Evolutionary conservation across 2,888 invertebrate species (phyloP).

Genomic region (Agriopis leucophaearia): DNA sequence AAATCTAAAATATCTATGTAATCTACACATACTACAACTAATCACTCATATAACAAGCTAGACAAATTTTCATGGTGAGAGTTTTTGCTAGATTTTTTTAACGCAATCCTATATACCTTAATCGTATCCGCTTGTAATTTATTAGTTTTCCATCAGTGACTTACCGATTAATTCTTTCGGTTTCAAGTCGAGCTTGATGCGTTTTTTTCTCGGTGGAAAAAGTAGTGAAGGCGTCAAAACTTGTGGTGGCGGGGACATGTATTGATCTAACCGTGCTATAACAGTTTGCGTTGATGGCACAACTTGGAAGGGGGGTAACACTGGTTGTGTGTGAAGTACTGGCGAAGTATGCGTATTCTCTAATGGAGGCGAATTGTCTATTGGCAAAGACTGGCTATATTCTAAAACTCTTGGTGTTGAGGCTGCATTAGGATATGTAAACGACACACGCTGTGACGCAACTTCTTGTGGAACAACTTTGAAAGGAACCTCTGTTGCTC

Average conservation of each 20-base stretch:
- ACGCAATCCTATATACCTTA: too few species aligned
- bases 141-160: neutral
- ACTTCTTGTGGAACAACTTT: slow-evolving; percentile 11
- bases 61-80: neutral
- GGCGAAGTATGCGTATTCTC: neutral
- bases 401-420: slow-evolving; percentile 7
- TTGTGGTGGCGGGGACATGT: slow-evolving; percentile 11
- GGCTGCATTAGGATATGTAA: slow-evolving; percentile 23
- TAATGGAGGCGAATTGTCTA: slow-evolving; percentile 21
- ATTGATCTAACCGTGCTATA: neutral
- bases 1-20: slow-evolving; percentile 6
- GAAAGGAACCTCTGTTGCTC: slow-evolving; percentile 8
- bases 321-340: slow-evolving; percentile 7
- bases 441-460: slow-evolving; percentile 2
- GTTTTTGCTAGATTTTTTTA: neutral
- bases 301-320: slow-evolving; percentile 8
- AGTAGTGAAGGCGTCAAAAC: slow-evolving; percentile 13
- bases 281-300: slow-evolving; percentile 13
- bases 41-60: neutral
- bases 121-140: too few species aligned
- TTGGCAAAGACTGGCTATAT: neutral
- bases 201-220: slow-evolving; percentile 24
- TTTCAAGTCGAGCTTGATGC: slow-evolving; percentile 25
- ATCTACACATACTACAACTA: neutral
- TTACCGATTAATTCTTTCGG: slow-evolving; percentile 33